Base-by-base conservation (phyloP, 2,113 vertebrate genomes). In the Dendropsophus ebraccatus region DNA sequence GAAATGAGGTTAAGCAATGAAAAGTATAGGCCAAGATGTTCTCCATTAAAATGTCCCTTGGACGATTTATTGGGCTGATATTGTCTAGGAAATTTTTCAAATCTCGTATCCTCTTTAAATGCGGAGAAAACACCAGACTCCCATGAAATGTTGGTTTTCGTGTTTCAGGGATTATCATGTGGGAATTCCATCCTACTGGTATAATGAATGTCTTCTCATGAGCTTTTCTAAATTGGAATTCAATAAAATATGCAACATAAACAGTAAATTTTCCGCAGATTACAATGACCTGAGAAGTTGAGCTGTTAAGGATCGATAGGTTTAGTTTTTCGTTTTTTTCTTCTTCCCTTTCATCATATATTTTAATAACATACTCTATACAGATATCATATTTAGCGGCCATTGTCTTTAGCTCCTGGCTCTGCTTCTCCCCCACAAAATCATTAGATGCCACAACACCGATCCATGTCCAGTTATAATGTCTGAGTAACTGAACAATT, bases 171-270 rank as follows among this genome's bases (percentile, higher is more conserved):
- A 5, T 17, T 4, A 6, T 5, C 4, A 17, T 1, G 4, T 76
- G 19, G 14, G 35, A 9, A 19, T n/a, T 37, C 14, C 30, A 35
- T 16, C 67, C 32, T 21, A 32, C 67, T 70, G 75, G 80, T 19
- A 82, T 8, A 45, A 82, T 82, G 14, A 82, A 67, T 28, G 80
- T 82, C 45, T 69, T 82, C 23, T 81, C 60, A 49, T 19, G 23
- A 30, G 28, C 21, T 19, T 47, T 5, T 10, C 25, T 4, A 28
- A 11, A 1, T 62, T 17, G 9, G 2, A 10, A 4, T 1, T 23
- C 6, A n/a, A 81, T 19, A 28, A 65, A 4, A 7, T 12, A 6
- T 21, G 28, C 9, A 14, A 30, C 49, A 9, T 2, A 25, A 12
- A 47, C 2, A 25, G 41, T 30, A 47, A 23, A 54, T 54, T 17